These are phyloP conservation scores for Pristionchus entomophagus DNA, from an alignment of 2,888 invertebrate species.

Conservation along the genomic window DNA sequence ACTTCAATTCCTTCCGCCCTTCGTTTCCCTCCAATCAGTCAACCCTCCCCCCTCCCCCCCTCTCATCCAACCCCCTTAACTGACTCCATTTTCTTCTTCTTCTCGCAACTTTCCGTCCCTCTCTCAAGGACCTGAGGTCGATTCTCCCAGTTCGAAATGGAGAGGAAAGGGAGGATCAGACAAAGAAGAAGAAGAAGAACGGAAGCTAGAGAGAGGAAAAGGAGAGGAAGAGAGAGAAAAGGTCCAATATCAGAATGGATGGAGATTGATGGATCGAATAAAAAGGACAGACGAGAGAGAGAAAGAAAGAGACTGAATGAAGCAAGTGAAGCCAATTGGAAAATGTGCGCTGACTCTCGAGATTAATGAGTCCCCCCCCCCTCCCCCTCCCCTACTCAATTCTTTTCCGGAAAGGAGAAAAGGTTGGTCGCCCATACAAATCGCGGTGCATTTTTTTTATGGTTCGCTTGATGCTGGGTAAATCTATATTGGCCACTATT, in stretches of 20 bases:
- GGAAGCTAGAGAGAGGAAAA: not conserved
- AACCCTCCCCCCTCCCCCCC: not conserved
- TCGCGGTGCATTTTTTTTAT: not conserved
- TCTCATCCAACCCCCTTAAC: too few relatives aligned
- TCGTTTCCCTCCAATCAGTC: constrained; percentile 2
- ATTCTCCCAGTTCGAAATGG: not conserved
- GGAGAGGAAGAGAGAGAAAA: not conserved
- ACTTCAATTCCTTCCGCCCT: not conserved
- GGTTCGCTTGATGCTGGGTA: not conserved
- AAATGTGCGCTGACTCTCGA: not conserved
- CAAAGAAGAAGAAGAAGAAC: not conserved
- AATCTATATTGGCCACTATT: not conserved
- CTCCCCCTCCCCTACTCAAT: too few relatives aligned
- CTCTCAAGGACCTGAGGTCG: not conserved
- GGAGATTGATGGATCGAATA: constrained; percentile 14
- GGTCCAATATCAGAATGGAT: not conserved
- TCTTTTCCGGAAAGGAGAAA: not conserved
- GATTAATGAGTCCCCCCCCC: not conserved
- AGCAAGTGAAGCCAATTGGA: constrained; percentile 24
- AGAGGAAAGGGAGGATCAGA: not conserved
- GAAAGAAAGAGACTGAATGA: not conserved
- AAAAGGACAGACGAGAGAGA: not conserved
- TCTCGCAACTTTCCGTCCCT: constrained; percentile 15
- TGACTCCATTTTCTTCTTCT: not conserved
- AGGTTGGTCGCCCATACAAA: not conserved